phyloP scores from a whole-genome alignment of 1,140 invertebrate genomes.

The Zophobas atratus region DNA sequence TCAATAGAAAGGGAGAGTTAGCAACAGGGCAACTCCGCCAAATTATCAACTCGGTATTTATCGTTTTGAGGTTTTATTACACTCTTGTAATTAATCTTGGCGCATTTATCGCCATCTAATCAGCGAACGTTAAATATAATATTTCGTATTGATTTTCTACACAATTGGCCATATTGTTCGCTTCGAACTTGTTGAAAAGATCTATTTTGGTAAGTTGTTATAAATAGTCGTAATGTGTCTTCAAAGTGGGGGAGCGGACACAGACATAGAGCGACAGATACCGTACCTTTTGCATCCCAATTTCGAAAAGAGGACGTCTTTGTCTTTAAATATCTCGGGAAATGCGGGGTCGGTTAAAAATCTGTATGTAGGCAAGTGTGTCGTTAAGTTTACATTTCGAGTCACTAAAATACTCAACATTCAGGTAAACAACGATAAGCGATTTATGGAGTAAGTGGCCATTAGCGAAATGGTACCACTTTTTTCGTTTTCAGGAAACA shows the following conservation, averaged over 20 bases:
- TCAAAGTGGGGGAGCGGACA: slow-evolving; percentile 40
- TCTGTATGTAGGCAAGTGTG: slow-evolving; percentile 28
- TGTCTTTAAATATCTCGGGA: slow-evolving; percentile 5
- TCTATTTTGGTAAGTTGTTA: slow-evolving; percentile 24
- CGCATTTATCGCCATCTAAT: no score
- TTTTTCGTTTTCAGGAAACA: slow-evolving; percentile 24
- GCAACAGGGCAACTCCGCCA: slow-evolving; percentile 47
- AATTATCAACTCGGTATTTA: slow-evolving; percentile 42
- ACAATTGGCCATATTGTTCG: neutral
- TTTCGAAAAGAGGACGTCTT: slow-evolving; percentile 19
- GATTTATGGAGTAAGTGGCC: slow-evolving; percentile 17
- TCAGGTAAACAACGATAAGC: slow-evolving; percentile 34
- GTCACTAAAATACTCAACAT: neutral
- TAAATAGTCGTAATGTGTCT: slow-evolving; percentile 44
- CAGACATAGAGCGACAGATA: neutral
- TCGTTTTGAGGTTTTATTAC: neutral
- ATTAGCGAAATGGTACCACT: slow-evolving; percentile 26
- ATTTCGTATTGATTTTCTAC: slow-evolving; percentile 12
- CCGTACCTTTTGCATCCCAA: slow-evolving; percentile 17
- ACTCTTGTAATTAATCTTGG: neutral
- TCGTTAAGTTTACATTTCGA: slow-evolving; percentile 6
- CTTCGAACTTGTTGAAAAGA: neutral
- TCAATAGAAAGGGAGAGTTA: slow-evolving; percentile 54
- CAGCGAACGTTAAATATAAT: neutral
- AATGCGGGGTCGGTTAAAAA: neutral